Base-by-base conservation (phyloP, 23 tunicate genomes). In the Aplidium turbinatum region DNA sequence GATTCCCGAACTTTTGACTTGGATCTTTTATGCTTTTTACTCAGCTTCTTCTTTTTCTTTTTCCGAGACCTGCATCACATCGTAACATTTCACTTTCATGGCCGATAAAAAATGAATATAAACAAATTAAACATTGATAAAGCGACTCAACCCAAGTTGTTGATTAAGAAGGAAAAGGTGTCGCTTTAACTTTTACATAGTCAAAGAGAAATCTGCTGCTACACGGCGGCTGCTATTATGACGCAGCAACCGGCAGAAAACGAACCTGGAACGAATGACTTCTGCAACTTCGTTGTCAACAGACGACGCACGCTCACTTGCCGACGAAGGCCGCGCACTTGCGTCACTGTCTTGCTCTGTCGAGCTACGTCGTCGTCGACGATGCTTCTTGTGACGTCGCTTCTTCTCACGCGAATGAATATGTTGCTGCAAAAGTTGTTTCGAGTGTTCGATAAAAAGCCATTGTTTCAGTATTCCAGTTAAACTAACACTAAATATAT, bases 1-100 rank as follows among this genome's bases (percentile, higher is more conserved):
- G 57, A 52, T n/a, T 78, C 83, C 40, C 83, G 38, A 21, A 47
- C 25, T 66, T 66, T 76, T 29, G 72, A 61, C 31, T 76, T 78
- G 5, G 30, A 47, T 4, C 53, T 32, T 66, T 78, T 78, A 46
- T 33, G 51, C 28, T 66, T 78, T 32, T 66, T 65, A 20, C 57
- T 78, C 36, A 52, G 21, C 52, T 78, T 78, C 58, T 78, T 78
- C 50, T 51, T 78, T 47, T 62, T 40, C 39, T 77, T 77, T 24
- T 78, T 78, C 9, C 75, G 75, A 1, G 83, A 78, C 52, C 83
- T 65, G 38, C 3, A 38, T 38, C 4, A 62, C 13, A 62, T 24
- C 18, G 62, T 6, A 55, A 55, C 7, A 55, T n/a, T n/a, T n/a
- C n/a, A n/a, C n/a, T n/a, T n/a, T n/a, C n/a, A n/a, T n/a, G n/a